Conservation (phyloP, 2,888 invertebrate genomes). For the Oegoconia quadripuncta region DNA sequence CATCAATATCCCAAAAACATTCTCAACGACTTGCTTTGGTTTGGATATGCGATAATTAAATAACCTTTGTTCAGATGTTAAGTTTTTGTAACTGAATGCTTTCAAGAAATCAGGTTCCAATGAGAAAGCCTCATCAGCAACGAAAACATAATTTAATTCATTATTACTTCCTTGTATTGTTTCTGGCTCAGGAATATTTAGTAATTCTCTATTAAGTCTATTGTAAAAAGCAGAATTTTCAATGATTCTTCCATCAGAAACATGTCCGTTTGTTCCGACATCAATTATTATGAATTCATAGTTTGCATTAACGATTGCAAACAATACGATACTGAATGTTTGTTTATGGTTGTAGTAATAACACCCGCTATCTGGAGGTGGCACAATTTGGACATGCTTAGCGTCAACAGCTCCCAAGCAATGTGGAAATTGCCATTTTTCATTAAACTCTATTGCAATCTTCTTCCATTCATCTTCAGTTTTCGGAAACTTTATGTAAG, state of each 20-base stretch:
- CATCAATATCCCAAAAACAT: neutral
- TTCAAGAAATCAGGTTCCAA: neutral
- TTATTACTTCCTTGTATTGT: neutral
- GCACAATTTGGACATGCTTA: conserved; percentile 10
- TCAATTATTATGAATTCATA: conserved; percentile 7
- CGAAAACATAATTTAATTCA: neutral
- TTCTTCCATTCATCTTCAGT: neutral
- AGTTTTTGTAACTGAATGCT: neutral
- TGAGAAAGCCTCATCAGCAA: neutral
- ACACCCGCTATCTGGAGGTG: conserved; percentile 7
- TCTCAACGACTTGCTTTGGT: neutral
- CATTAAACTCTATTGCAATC: conserved; percentile 6
- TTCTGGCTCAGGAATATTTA: neutral
- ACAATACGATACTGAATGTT: conserved; percentile 6
- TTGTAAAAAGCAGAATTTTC: neutral
- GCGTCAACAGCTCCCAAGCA: conserved; percentile 12
- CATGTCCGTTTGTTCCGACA: conserved; percentile 1
- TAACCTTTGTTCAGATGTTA: neutral
- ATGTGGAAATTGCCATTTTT: conserved; percentile 10
- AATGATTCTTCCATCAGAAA: neutral
- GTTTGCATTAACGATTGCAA: conserved; percentile 11
- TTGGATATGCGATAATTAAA: neutral
- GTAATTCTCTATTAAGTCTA: neutral
- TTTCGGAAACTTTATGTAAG: too few species aligned
- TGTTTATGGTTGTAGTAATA: conserved; percentile 13